Evolutionary conservation across 2,797 vertebrate genomes (phyloP), one percentile per base, ranked within the genome.

Genomic region (Malacoctenus gilli): DNA sequence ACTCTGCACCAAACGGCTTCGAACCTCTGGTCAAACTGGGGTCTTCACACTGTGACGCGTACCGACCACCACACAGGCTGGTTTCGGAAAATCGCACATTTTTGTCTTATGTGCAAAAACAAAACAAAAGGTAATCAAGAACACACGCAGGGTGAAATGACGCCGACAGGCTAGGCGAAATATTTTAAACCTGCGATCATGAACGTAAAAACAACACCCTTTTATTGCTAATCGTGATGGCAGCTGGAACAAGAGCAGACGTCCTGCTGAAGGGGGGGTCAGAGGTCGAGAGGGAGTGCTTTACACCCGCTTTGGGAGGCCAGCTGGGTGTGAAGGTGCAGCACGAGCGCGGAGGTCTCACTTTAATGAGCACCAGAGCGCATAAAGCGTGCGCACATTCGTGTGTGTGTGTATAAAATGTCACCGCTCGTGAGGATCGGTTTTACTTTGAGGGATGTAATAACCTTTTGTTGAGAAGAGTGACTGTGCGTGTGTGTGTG

Each of bases 271-370:
- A 5, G 30, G 66, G 75, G 5, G 31, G 66, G 75, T 67, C 68
- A 81, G 74, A 86, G 80, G 73, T 79, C 15, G 46, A 0, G 39
- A 66, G 49, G 60, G 64, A 60, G 63, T 44, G 56, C 42, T 67
- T 65, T 59, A 15, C 56, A 55, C 67, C 43, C 70, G 52, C 58
- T 44, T 14, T 9, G 14, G 19, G 51, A 44, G 16, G 35, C 54
- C 37, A 19, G 56, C 50, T 35, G 72, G 46, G 73, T 69, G 78
- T 59, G 40, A 68, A 65, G 77, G 66, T 34, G 49, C 31, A 75
- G 53, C 4, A n/a, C 59, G 51, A 63, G 71, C 68, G 70, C 68
- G 84, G 72, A 72, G 77, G 79, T 72, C 67, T 40, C 41, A 43
- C 39, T 67, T 35, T 56, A 80, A 78, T 83, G 59, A 76, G 63